Base-by-base conservation (phyloP, 2,888 invertebrate species). In the Emesis russula region DNA sequence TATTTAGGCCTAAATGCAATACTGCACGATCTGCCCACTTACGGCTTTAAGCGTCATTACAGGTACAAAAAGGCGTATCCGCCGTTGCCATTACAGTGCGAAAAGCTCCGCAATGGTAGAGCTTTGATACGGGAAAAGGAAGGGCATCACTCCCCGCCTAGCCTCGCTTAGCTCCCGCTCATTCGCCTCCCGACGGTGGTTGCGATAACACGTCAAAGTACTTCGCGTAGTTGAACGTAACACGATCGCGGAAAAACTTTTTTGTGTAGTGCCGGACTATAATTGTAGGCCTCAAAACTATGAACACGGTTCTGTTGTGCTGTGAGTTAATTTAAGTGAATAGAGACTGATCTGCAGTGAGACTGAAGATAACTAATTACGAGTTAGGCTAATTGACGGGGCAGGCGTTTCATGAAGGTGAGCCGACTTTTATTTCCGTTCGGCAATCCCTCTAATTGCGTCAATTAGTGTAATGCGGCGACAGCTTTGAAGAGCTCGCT, bases 381-480 rank as follows among this genome's bases (percentile, higher is more conserved):
- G 95, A 97, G 97, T 97, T 97, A 97, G 97, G 97, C 98, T 98
- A 98, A 98, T 98, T 98, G 98, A 98, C 97, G 96, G 97, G 96
- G 97, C 97, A 97, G 97, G 97, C 98, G 97, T 98, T 98, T 97
- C 98, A 98, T 98, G 98, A 98, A 98, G 98, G 98, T 98, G 97
- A 98, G 98, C 96, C 97, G 97, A 97, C 97, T 98, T 98, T 98
- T 98, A 98, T 98, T 98, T 98, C 98, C 98, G 98, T 98, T 98
- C 98, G 97, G 97, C 97, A 98, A 98, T 98, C 98, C 98, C 98
- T 98, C 98, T 98, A 98, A 98, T 98, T 98, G 98, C 97, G 97
- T 98, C 98, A 98, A 98, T 98, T 98, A 98, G 98, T 97, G 98
- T 98, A 98, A 98, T 98, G 98, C 97, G 97, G 97, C 98, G 98